These are phyloP conservation scores for Cerastis rubricosa DNA, from an alignment of 2,888 invertebrate genomes.

Conservation along the genomic window DNA sequence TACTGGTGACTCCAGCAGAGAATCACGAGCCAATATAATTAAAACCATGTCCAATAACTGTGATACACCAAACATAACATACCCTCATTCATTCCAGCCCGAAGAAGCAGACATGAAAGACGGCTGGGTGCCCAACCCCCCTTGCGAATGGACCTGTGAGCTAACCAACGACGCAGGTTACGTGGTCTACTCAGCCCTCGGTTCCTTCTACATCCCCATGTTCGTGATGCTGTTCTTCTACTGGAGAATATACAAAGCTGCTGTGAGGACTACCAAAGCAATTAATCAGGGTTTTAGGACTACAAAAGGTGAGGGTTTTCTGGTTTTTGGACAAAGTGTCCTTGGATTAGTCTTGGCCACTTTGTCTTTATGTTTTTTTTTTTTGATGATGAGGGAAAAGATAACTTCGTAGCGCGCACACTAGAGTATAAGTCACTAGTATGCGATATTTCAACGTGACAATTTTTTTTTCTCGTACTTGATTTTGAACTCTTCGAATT, in stretches of 20 bases:
- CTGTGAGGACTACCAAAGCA: slow-evolving; percentile 97
- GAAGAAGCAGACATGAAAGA: slow-evolving; percentile 80
- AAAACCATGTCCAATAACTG: neutral
- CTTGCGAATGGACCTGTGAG: slow-evolving; percentile 96
- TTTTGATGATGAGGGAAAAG: neutral
- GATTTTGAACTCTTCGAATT: neutral
- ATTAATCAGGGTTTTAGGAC: slow-evolving; percentile 98
- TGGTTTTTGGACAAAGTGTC: neutral
- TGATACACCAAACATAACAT: neutral
- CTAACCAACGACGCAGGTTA: slow-evolving; percentile 98
- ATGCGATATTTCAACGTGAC: neutral
- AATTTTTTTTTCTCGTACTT: neutral
- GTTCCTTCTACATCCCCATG: slow-evolving; percentile 99
- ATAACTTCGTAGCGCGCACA: neutral
- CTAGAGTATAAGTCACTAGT: neutral
- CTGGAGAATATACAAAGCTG: slow-evolving; percentile 98
- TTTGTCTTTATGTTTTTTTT: neutral
- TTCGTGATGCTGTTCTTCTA: slow-evolving; percentile 99
- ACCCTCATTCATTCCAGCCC: slow-evolving; percentile 70
- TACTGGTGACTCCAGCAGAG: no score
- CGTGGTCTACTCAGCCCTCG: slow-evolving; percentile 98
- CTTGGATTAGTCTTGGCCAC: neutral
- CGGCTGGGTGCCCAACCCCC: slow-evolving; percentile 86
- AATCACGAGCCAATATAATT: no score
- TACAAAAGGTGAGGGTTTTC: slow-evolving; percentile 92